Evolutionary conservation across 2,797 vertebrate species (phyloP).

Genomic region (Clarias pachynema): DNA sequence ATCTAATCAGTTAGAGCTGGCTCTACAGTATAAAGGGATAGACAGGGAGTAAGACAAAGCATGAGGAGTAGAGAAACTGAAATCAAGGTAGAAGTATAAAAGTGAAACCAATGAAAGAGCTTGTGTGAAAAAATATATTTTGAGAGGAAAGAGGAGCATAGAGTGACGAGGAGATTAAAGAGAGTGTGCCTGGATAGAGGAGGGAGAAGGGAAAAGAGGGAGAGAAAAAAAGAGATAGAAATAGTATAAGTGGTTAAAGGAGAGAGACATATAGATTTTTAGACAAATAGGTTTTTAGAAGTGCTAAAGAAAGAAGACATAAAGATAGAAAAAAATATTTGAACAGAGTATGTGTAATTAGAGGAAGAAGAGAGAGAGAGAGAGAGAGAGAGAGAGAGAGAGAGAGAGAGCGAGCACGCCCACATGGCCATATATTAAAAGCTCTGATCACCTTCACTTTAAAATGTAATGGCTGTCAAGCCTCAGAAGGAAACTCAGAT

Average conservation of each 20-base stretch:
- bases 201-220: not conserved
- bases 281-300: not conserved
- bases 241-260: not conserved
- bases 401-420: not conserved
- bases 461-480: constrained; percentile 2
- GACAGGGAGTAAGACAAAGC: not conserved
- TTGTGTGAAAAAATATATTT: not conserved
- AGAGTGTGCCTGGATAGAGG: not conserved
- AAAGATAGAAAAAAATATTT: constrained; percentile 1
- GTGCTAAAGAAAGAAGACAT: not conserved
- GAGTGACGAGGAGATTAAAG: not conserved
- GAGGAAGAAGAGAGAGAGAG: not conserved
- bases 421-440: constrained; percentile 7
- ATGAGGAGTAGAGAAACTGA: not conserved
- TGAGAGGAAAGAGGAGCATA: not conserved
- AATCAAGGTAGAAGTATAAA: not conserved
- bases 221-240: not conserved
- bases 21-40: not conserved
- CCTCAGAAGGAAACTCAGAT: constrained; percentile 10
- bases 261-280: not conserved
- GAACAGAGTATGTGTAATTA: not conserved
- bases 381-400: constrained; percentile 14
- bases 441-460: constrained; percentile 22
- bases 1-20: not conserved
- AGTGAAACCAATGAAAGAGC: not conserved